Percentiles rank a stretch among this genome's conserved stretches.
Conservation (phyloP, 2,113 vertebrate genomes). For the Cavia porcellus region DNA sequence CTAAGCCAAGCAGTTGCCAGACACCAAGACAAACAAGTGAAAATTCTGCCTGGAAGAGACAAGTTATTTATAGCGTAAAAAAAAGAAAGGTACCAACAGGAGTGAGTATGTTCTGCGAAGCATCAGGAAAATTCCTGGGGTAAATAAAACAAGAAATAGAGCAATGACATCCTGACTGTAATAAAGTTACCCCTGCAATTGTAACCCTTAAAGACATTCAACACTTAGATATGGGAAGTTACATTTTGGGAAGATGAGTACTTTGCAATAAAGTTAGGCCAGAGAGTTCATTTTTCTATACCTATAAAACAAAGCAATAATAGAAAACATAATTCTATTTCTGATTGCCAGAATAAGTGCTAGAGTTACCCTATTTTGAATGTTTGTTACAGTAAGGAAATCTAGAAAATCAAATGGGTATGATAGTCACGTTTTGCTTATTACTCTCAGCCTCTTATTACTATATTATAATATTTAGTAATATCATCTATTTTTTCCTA, state of each 20-base stretch:
- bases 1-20: neutral
- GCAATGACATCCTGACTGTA: neutral
- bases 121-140: neutral
- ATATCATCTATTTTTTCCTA: neutral
- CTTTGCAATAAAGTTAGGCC: neutral
- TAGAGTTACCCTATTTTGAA: constrained; percentile 11
- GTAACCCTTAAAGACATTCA: neutral
- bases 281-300: constrained; percentile 26
- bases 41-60: constrained; percentile 20
- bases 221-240: neutral
- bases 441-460: neutral
- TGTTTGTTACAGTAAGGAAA: neutral
- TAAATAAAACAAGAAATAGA: neutral
- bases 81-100: constrained; percentile 25
- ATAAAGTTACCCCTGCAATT: neutral
- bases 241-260: neutral
- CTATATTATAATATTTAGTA: constrained; percentile 9
- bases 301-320: neutral
- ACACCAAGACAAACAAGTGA: neutral
- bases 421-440: neutral
- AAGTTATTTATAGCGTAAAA: neutral
- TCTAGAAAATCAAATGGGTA: constrained; percentile 27
- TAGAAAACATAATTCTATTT: constrained; percentile 35
- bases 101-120: constrained; percentile 10
- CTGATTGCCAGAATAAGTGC: neutral